A percentile compares a stretch with the other conserved stretches of the same genome.
These are phyloP conservation scores for Lycopodina hypogea DNA, from an alignment of 37 sponge, comb jelly and placozoan species.

Conservation along the genomic window DNA sequence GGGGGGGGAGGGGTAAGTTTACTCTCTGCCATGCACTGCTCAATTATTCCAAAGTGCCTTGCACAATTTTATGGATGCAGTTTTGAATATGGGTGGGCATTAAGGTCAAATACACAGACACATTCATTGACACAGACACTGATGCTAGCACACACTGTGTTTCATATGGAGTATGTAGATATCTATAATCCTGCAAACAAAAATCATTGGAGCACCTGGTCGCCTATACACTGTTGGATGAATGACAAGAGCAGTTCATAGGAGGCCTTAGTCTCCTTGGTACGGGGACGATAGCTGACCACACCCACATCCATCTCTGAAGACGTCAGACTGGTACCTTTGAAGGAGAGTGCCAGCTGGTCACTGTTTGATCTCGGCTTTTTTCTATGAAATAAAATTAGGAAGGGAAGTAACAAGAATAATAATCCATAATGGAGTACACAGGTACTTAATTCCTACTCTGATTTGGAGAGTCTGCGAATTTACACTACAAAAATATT, in stretches of 20 bases:
- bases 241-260: slow-evolving; percentile 92
- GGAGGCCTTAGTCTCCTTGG: slow-evolving; percentile 68
- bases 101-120: too few relatives aligned
- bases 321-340: slow-evolving; percentile 46
- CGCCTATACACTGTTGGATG: slow-evolving; percentile 87
- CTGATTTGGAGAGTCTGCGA: too few relatives aligned
- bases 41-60: too few relatives aligned
- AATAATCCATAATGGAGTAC: neutral
- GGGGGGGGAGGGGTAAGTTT: too few relatives aligned
- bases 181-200: neutral
- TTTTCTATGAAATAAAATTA: neutral
- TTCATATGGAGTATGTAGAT: too few relatives aligned
- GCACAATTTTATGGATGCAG: too few relatives aligned
- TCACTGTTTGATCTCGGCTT: slow-evolving; percentile 43
- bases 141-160: too few relatives aligned
- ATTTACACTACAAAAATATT: slow-evolving; percentile 1
- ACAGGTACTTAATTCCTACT: too few relatives aligned
- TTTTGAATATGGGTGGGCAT: neutral
- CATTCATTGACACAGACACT: too few relatives aligned
- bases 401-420: neutral
- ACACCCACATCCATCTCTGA: slow-evolving; percentile 69
- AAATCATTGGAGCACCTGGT: slow-evolving; percentile 43
- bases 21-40: too few relatives aligned
- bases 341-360: slow-evolving; percentile 19
- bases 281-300: slow-evolving; percentile 70